Conservation (phyloP, 2,113 vertebrate species). For the Urocolius indicus region DNA sequence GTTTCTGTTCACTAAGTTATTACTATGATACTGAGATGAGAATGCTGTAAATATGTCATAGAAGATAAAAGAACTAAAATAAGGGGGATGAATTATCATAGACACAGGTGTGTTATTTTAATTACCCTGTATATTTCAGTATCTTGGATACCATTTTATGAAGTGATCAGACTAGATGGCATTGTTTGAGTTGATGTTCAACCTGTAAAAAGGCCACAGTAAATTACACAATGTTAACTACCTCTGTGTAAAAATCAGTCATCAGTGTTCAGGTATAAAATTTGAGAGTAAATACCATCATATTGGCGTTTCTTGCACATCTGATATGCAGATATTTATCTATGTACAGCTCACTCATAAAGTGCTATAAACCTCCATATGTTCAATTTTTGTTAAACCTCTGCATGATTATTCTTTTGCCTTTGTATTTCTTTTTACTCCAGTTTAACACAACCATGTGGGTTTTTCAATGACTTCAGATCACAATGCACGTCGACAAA, state of each 20-base stretch:
- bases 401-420: neutral
- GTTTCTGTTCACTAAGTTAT: neutral
- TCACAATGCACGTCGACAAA: neutral
- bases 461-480: neutral
- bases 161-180: neutral
- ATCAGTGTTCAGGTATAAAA: neutral
- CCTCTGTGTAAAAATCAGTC: neutral
- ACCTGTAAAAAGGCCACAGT: neutral
- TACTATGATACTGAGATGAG: neutral
- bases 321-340: neutral
- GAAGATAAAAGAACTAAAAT: neutral
- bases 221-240: neutral
- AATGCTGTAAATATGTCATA: neutral
- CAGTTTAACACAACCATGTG: neutral
- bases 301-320: neutral
- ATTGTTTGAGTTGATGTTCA: neutral
- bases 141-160: neutral
- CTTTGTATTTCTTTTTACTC: neutral
- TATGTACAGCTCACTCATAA: neutral
- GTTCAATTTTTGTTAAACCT: neutral
- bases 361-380: neutral
- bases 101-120: neutral
- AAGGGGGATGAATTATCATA: neutral
- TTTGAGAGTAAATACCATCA: accelerated
- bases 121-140: neutral